Evolutionary conservation across 2,888 invertebrate genomes (phyloP).

Genomic region (Neocrepidodera transversa): DNA sequence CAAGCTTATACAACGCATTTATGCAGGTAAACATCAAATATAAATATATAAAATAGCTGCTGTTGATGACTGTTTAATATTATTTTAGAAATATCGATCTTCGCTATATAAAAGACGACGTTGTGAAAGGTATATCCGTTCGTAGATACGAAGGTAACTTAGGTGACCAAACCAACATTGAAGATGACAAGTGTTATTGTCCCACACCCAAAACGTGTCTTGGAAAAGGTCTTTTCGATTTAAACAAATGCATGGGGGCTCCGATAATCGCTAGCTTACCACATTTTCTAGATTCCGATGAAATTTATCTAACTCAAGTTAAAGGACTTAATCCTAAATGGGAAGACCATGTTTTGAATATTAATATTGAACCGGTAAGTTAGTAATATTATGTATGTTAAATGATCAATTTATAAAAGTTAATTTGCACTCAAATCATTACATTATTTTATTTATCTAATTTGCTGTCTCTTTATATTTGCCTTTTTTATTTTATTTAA

Average conservation of each 20-base stretch:
- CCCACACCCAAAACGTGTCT: conserved; percentile 69
- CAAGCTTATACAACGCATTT: conserved; percentile 77
- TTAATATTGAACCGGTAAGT: conserved; percentile 81
- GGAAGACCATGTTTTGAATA: conserved; percentile 73
- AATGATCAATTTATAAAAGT: too few relatives aligned
- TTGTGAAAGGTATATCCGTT: conserved; percentile 71
- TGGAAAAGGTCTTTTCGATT: conserved; percentile 74
- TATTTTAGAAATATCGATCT: conserved; percentile 67
- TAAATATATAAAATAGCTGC: too few relatives aligned
- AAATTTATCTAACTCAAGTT: conserved; percentile 58
- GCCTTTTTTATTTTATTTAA: too few relatives aligned
- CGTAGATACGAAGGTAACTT: conserved; percentile 72
- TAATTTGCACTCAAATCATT: too few relatives aligned
- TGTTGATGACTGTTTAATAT: too few relatives aligned
- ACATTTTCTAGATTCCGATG: conserved; percentile 74
- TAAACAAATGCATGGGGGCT: conserved; percentile 71
- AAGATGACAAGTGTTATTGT: conserved; percentile 65
- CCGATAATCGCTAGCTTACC: conserved; percentile 81
- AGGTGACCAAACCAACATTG: conserved; percentile 69
- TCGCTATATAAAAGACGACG: conserved; percentile 65
- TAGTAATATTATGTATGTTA: background rate
- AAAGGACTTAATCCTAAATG: conserved; percentile 71
- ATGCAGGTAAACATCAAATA: conserved; percentile 75
- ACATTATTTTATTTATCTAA: too few relatives aligned
- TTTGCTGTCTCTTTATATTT: too few relatives aligned